A percentile compares a stretch with the other conserved stretches of the same genome.
Conservation (phyloP, 2,113 vertebrate genomes). For the Pteronura brasiliensis region DNA sequence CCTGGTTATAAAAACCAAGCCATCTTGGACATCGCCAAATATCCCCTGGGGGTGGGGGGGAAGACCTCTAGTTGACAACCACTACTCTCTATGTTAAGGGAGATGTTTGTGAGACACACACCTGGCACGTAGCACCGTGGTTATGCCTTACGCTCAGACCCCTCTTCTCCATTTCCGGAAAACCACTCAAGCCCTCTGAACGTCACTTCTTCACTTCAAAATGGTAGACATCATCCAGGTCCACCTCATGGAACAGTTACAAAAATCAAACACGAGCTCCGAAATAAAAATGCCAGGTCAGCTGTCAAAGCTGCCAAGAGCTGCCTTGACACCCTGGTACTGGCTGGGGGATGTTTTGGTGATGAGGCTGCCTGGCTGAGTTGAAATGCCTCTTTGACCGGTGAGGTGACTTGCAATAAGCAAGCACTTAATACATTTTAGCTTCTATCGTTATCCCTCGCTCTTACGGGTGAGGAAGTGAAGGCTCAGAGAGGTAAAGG, state of each 20-base stretch:
- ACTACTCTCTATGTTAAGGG: neutral
- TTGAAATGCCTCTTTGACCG: neutral
- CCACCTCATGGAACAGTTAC: neutral
- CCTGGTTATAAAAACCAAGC: neutral
- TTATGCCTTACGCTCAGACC: neutral
- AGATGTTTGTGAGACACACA: neutral
- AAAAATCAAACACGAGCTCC: neutral
- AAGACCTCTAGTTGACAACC: neutral
- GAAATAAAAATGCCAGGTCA: neutral
- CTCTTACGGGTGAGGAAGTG: neutral
- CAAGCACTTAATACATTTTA: neutral
- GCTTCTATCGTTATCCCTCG: neutral
- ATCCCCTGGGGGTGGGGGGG: neutral
- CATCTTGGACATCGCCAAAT: neutral
- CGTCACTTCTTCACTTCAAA: neutral
- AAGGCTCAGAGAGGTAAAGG: neutral
- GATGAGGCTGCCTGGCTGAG: neutral
- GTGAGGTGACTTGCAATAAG: neutral
- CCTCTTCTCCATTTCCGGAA: neutral
- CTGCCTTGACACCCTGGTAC: neutral
- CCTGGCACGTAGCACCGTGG: neutral
- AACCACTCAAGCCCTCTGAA: neutral
- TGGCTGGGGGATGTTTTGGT: neutral
- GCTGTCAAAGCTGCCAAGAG: neutral
- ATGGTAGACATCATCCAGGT: neutral